Percentiles rank a stretch among this genome's conserved stretches.
These are phyloP conservation scores for Acleris literana DNA, from an alignment of 2,888 invertebrate genomes.

Conservation along the genomic window DNA sequence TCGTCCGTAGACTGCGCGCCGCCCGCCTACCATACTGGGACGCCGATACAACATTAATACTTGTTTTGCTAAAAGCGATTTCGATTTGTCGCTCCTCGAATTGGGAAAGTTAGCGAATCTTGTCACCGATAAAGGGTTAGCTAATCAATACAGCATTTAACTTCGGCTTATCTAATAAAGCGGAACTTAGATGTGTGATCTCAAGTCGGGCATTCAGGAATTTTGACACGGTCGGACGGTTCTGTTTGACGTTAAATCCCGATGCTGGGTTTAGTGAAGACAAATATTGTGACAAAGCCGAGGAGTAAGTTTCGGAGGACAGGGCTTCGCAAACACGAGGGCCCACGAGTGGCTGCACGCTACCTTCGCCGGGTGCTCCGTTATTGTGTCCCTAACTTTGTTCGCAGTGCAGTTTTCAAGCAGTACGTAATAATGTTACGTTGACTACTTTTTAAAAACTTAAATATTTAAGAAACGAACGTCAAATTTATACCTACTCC, in stretches of 20 bases:
- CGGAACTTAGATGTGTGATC: slow-evolving; percentile 32
- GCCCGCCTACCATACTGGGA: slow-evolving; percentile 57
- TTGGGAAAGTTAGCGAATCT: slow-evolving; percentile 80
- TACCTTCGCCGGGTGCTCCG: slow-evolving; percentile 31
- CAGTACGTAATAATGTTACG: too few species aligned
- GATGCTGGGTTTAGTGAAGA: slow-evolving; percentile 57
- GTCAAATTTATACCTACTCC: too few species aligned
- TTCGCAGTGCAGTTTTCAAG: slow-evolving; percentile 46
- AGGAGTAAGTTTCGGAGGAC: slow-evolving; percentile 57
- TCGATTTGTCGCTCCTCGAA: slow-evolving; percentile 80
- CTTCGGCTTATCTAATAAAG: slow-evolving; percentile 32
- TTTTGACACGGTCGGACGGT: slow-evolving; percentile 30
- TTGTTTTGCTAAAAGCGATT: slow-evolving; percentile 82
- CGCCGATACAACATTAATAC: slow-evolving; percentile 82
- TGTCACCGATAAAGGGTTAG: slow-evolving; percentile 80
- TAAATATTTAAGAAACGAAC: too few species aligned
- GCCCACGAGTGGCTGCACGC: slow-evolving; percentile 18
- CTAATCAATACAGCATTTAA: slow-evolving; percentile 65
- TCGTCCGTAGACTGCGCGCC: slow-evolving; percentile 67
- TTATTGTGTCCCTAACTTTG: slow-evolving; percentile 54
- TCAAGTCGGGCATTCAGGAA: slow-evolving; percentile 22
- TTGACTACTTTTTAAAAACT: too few species aligned
- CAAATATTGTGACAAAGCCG: slow-evolving; percentile 74
- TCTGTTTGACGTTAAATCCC: slow-evolving; percentile 45
- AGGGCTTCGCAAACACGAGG: slow-evolving; percentile 53